A percentile compares a stretch with the other conserved stretches of the same genome.
Conservation (phyloP, 2,888 invertebrate species). For the Alcis repandata region DNA sequence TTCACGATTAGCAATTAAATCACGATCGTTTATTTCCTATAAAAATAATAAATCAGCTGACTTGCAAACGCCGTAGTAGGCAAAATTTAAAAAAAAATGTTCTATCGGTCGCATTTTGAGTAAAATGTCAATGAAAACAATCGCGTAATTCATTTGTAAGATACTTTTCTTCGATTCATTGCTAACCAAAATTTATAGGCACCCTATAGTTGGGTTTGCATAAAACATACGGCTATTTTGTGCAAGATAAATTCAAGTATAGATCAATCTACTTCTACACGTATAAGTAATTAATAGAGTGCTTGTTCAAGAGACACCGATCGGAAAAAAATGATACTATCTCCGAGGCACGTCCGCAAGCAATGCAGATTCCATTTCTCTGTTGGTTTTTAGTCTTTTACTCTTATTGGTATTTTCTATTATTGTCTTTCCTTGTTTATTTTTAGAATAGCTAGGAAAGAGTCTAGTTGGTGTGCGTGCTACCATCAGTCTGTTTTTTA, state of each 20-base stretch:
- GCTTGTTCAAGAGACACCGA: slow-evolving; percentile 3
- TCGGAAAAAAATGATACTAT: slow-evolving; percentile 10
- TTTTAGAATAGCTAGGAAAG: not conserved
- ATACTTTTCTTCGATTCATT: too few species aligned
- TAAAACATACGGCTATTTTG: not conserved
- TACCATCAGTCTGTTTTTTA: not conserved
- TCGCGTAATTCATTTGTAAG: too few species aligned
- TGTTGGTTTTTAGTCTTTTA: slow-evolving; percentile 7
- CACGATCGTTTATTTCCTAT: too few species aligned
- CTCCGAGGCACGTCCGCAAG: slow-evolving; percentile 26
- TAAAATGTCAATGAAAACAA: too few species aligned
- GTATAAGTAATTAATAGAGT: slow-evolving; percentile 8
- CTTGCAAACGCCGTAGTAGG: too few species aligned
- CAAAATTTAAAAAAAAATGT: too few species aligned
- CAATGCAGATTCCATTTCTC: slow-evolving; percentile 18
- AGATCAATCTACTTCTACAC: not conserved
- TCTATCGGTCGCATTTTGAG: too few species aligned
- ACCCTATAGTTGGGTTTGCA: not conserved
- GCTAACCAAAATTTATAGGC: too few species aligned
- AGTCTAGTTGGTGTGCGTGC: not conserved
- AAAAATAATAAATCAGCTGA: too few species aligned
- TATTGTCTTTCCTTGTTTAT: not conserved
- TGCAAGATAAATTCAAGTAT: not conserved
- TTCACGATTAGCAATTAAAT: too few species aligned
- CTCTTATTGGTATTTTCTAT: slow-evolving; percentile 8